A percentile compares a stretch with the other conserved stretches of the same genome.
Evolutionary conservation across 2,888 invertebrate genomes (phyloP).

Genomic region (Mellilla xanthometata): DNA sequence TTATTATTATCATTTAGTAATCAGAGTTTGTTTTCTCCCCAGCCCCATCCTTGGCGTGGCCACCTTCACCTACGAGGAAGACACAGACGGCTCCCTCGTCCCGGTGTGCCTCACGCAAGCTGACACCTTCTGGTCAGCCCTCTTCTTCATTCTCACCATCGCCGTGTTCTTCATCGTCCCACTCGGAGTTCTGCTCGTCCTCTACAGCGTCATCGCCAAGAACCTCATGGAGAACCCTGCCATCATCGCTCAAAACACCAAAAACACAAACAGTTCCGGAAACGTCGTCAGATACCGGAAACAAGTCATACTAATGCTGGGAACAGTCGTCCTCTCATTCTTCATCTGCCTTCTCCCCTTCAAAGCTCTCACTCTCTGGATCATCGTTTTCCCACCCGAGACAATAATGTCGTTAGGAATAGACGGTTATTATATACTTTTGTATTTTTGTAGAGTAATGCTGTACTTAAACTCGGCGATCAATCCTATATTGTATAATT

Average conservation of each 20-base stretch:
- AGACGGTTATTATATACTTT: slow-evolving; percentile 90
- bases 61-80: slow-evolving; percentile 87
- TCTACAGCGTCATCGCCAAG: slow-evolving; percentile 93
- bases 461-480: slow-evolving; percentile 95
- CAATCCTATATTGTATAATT: slow-evolving; percentile 95
- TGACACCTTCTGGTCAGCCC: slow-evolving; percentile 88
- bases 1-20: no score
- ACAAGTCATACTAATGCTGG: slow-evolving; percentile 94
- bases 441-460: slow-evolving; percentile 94
- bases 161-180: slow-evolving; percentile 93
- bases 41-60: slow-evolving; percentile 94
- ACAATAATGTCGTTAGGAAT: slow-evolving; percentile 87
- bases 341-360: slow-evolving; percentile 95
- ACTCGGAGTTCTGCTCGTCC: slow-evolving; percentile 88
- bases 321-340: slow-evolving; percentile 94
- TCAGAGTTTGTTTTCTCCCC: slow-evolving; percentile 50
- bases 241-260: slow-evolving; percentile 84
- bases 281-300: slow-evolving; percentile 88
- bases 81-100: slow-evolving; percentile 87
- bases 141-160: slow-evolving; percentile 91
- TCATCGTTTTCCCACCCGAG: slow-evolving; percentile 89
- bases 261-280: slow-evolving; percentile 68
- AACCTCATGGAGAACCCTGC: slow-evolving; percentile 92
- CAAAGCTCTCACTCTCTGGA: slow-evolving; percentile 93
- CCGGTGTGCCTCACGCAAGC: slow-evolving; percentile 92